phyloP scores from a whole-genome alignment of 2,113 vertebrate genomes.

The Oophaga pumilio region DNA sequence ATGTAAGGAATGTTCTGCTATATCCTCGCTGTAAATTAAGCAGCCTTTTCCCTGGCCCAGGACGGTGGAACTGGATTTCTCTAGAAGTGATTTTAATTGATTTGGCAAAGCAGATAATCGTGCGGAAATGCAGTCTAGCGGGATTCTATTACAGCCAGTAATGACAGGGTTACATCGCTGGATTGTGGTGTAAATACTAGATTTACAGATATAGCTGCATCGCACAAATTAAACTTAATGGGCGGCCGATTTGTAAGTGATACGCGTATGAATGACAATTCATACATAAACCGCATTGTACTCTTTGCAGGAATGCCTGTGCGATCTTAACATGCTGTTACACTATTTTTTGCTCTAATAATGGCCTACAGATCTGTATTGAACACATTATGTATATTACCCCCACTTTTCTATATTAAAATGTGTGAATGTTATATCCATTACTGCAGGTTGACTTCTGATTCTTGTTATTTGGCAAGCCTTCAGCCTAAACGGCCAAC shows the following conservation, averaged over 20 bases:
- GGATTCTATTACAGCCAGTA: slow-evolving; percentile 9
- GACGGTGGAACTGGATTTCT: not conserved
- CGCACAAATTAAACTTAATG: not conserved
- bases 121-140: not conserved
- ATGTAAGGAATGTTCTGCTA: slow-evolving; percentile 4
- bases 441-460: not conserved
- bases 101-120: slow-evolving; percentile 3
- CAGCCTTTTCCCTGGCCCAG: not conserved
- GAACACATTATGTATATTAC: not conserved
- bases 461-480: not conserved
- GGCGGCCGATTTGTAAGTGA: not conserved
- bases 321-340: too few species aligned
- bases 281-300: not conserved
- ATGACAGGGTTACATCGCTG: not conserved
- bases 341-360: not conserved
- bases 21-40: not conserved
- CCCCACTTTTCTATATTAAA: not conserved
- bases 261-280: not conserved
- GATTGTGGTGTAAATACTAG: not conserved
- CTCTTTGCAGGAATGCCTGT: too few species aligned
- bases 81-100: slow-evolving; percentile 2
- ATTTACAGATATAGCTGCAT: not conserved
- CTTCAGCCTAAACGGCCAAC: not conserved
- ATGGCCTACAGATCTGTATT: not conserved
- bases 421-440: not conserved